A percentile compares a stretch with the other conserved stretches of the same genome.
Evolutionary conservation across 2,113 vertebrate species (phyloP).

Genomic region (Anarrhichthys ocellatus): DNA sequence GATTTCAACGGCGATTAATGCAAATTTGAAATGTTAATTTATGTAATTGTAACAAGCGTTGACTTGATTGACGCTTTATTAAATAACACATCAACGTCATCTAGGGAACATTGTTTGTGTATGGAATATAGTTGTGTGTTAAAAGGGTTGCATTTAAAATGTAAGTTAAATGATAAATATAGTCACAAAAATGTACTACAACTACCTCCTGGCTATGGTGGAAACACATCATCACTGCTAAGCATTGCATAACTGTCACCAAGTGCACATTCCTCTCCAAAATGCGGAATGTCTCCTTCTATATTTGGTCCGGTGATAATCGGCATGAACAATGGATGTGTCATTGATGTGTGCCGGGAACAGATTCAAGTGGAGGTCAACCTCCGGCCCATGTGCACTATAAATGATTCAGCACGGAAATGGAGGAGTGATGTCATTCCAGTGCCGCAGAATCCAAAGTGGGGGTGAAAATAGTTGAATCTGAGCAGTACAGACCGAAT

Average conservation of each 20-base stretch:
- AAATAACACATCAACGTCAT: no score
- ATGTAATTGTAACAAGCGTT: no score
- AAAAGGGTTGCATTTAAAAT: no score
- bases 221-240: no score
- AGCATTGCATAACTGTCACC: not conserved
- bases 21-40: no score
- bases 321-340: slow-evolving; percentile 23
- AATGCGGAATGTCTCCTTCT: not conserved
- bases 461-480: slow-evolving; percentile 68
- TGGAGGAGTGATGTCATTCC: slow-evolving; percentile 63
- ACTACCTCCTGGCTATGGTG: no score
- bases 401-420: slow-evolving; percentile 74
- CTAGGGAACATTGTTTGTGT: no score
- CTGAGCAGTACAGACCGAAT: slow-evolving; percentile 51
- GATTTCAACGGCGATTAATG: no score
- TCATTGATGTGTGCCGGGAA: slow-evolving; percentile 33
- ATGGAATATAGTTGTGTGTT: no score
- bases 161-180: no score
- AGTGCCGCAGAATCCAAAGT: slow-evolving; percentile 21
- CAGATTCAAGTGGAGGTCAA: slow-evolving; percentile 57
- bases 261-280: not conserved
- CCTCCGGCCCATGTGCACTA: slow-evolving; percentile 8
- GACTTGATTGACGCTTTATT: no score
- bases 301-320: slow-evolving; percentile 15
- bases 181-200: no score